A percentile compares a stretch with the other conserved stretches of the same genome.
Conservation (phyloP, 2,113 vertebrate species). For the Ahaetulla prasina region DNA sequence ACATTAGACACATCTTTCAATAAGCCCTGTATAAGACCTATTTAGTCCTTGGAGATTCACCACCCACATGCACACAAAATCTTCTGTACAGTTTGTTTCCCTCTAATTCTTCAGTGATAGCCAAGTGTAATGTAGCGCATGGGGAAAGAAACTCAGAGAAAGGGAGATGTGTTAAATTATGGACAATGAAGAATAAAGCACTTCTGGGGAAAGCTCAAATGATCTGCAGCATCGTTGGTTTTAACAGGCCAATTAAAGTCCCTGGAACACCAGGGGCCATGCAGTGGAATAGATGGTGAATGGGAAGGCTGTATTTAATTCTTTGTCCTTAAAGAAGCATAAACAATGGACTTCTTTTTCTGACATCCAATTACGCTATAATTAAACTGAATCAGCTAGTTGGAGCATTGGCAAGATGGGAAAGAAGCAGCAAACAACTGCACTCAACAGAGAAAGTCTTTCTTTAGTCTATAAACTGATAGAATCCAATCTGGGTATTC, state of each 20-base stretch:
- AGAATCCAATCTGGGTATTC: background rate
- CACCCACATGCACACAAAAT: background rate
- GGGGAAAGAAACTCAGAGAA: background rate
- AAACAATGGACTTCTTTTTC: conserved; percentile 56
- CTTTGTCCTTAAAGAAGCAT: conserved; percentile 38
- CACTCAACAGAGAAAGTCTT: conserved; percentile 48
- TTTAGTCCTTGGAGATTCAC: background rate
- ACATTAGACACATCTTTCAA: background rate
- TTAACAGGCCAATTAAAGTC: conserved; percentile 44
- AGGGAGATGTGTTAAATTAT: background rate
- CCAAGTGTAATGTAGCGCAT: background rate
- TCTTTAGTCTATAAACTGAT: conserved; percentile 18
- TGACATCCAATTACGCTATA: conserved; percentile 61
- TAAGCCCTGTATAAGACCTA: too few species aligned
- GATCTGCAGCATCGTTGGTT: background rate
- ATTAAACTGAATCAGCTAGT: conserved; percentile 62
- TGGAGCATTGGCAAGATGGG: conserved; percentile 34
- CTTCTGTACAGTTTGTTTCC: background rate
- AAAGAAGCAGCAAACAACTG: conserved; percentile 41
- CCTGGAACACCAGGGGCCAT: background rate
- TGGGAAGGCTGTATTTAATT: background rate
- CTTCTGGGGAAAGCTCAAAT: background rate
- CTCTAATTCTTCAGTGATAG: background rate
- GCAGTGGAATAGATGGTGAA: conserved; percentile 17
- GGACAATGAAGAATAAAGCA: conserved; percentile 11